Conservation (phyloP, 1,140 invertebrate species). For the Lethrus apterus region DNA sequence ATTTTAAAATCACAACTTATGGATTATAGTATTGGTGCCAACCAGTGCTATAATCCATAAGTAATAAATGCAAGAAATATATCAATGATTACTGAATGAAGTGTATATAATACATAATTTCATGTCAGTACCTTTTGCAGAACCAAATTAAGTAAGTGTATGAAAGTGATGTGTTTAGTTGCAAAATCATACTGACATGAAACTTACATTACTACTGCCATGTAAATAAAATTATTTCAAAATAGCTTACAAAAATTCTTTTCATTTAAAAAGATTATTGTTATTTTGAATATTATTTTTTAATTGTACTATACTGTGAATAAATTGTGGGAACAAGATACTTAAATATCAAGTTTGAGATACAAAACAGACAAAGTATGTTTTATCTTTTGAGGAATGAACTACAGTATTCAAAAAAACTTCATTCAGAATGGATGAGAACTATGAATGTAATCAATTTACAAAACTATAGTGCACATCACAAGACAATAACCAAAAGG, state of each 20-base stretch:
- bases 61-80: constrained; percentile 15
- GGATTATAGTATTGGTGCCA: constrained; percentile 18
- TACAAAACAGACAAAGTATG: too few relatives aligned
- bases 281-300: constrained; percentile 9
- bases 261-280: constrained; percentile 1
- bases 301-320: neutral
- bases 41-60: constrained; percentile 14
- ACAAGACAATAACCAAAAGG: too few relatives aligned
- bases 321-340: neutral
- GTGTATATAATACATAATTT: too few relatives aligned
- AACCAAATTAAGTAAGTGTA: neutral
- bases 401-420: too few relatives aligned
- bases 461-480: too few relatives aligned
- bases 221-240: neutral
- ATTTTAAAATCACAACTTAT: neutral
- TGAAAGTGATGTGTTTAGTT: constrained; percentile 9
- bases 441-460: too few relatives aligned
- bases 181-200: too few relatives aligned
- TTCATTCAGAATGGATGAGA: too few relatives aligned
- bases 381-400: too few relatives aligned
- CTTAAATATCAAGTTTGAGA: too few relatives aligned
- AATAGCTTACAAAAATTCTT: constrained; percentile 3
- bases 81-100: too few relatives aligned
- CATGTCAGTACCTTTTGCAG: neutral
- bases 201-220: too few relatives aligned